Conservation (phyloP, 2,888 invertebrate genomes). For the Protophormia terraenovae region DNA sequence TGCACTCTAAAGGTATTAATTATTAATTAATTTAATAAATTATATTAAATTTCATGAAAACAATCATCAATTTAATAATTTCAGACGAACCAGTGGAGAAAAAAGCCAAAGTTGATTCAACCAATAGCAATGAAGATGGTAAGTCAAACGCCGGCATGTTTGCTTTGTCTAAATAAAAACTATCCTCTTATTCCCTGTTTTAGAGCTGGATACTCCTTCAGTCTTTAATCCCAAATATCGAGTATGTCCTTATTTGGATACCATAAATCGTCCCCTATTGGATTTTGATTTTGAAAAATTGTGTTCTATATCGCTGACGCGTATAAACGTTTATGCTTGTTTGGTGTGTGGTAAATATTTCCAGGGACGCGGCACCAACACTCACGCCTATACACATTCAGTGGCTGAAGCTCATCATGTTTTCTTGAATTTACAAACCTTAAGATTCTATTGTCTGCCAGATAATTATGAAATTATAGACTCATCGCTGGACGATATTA, state of each 20-base stretch:
- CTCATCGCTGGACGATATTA: constrained; percentile 98
- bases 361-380: constrained; percentile 97
- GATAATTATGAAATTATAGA: constrained; percentile 99
- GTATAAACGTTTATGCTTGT: constrained; percentile 99
- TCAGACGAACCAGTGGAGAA: constrained; percentile 58
- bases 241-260: constrained; percentile 97
- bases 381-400: constrained; percentile 99
- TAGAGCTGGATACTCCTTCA: constrained; percentile 78
- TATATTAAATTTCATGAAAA: background rate
- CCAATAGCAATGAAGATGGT: constrained; percentile 66
- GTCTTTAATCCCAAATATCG: constrained; percentile 82
- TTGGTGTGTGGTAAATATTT: constrained; percentile 99
- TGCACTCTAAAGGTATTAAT: constrained; percentile 63
- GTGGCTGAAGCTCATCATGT: constrained; percentile 99
- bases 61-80: background rate
- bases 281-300: constrained; percentile 99
- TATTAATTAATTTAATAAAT: background rate
- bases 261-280: constrained; percentile 96
- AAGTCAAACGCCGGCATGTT: constrained; percentile 1
- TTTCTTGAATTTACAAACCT: constrained; percentile 96
- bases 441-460: constrained; percentile 99
- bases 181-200: background rate
- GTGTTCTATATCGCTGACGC: constrained; percentile 97
- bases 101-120: constrained; percentile 45
- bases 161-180: background rate